Base-by-base conservation (phyloP, 2,113 vertebrate genomes). In the Neotoma lepida region DNA sequence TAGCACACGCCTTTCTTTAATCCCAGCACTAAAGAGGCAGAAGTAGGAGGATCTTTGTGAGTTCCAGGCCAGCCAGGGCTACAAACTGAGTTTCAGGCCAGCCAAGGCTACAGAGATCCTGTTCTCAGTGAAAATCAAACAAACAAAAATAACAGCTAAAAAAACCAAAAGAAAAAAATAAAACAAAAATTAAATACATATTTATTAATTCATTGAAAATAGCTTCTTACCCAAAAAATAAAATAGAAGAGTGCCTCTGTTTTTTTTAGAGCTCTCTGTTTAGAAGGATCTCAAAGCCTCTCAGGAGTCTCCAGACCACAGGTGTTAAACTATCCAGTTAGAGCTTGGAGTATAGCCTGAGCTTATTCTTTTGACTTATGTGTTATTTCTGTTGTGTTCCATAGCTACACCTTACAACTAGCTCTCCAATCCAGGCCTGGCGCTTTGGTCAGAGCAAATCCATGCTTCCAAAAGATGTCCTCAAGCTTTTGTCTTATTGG, bases 181-280 rank as follows among this genome's bases (percentile, higher is more conserved):
- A 82, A 82, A 54, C 44, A 93, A 86, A 44, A 44, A 64, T 33
- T 73, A 76, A 88, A 81, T 93, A 35, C 1, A 14, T 88, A 80
- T 44, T 84, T 92, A 84, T 86, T 92, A 49, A 94, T 49, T 86
- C 10, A 88, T 10, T 82, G 74, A 94, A 95, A 86, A 73, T 30
- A 90, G 81, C 26, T 77, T 1, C 49, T 95, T 94, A 90, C 85
- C 22, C 68, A 93, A 77, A 92, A 46, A 90, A 96, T 54, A 80
- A 61, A 13, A 39, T 26, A 56, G 17, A 90, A 92, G 18, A 88
- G 56, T 89, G 63, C 30, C 39, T 93, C 17, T 20, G 63, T 77
- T 82, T 94, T 95, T 90, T 96, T 46, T 41, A 92, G 77, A 92
- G 88, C 73, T 86, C 10, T 95, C 71, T 89, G 39, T 89, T 28